Evolutionary conservation across 2,888 invertebrate species (phyloP), one percentile per base, ranked within the genome.

Genomic region (Pseudoips prasinana): DNA sequence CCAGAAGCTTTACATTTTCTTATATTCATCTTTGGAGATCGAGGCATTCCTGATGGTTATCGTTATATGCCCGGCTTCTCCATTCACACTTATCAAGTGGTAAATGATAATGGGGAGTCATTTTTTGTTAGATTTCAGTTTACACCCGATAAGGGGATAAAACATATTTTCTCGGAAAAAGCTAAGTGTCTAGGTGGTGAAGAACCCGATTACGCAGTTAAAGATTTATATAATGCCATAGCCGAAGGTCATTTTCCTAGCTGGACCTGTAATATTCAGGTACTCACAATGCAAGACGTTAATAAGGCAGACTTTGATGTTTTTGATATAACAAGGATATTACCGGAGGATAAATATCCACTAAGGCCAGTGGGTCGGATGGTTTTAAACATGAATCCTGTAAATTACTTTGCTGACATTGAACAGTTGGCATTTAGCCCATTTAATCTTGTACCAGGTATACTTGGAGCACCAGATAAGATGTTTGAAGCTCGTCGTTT

Each of bases 61-160:
- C 91, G 96, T 10, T 92, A 94, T 71, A 97, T 98, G 97, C 95
- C 97, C 59, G 97, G 97, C 10, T 97, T 95, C 60, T 95, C 96
- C 3, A 95, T 95, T 0, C 97, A 98, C 70, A 96, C 97, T 0
- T 97, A 94, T 73, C 96, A 96, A 75, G 78, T 97, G 41, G 91
- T 96, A 7, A 97, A 97, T 73, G 88, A 84, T 4, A 75, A 91
- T 5, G 92, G 92, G 0, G 90, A 93, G 28, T 79, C 90, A 2
- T 83, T 93, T 40, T 97, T 94, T 65, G 93, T 95, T 51, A 96
- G 97, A 89, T 97, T 97, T 84, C 96, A 96, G 71, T 94, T 92
- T 64, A 94, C 94, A 90, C 95, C 96, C 7, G 92, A 96, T 72
- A 96, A 96, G 72, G 95, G 95, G 9, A 94, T 97, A 44, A 94